These are phyloP conservation scores for Norana najaformis DNA, from an alignment of 2,888 invertebrate genomes.

Conservation along the genomic window DNA sequence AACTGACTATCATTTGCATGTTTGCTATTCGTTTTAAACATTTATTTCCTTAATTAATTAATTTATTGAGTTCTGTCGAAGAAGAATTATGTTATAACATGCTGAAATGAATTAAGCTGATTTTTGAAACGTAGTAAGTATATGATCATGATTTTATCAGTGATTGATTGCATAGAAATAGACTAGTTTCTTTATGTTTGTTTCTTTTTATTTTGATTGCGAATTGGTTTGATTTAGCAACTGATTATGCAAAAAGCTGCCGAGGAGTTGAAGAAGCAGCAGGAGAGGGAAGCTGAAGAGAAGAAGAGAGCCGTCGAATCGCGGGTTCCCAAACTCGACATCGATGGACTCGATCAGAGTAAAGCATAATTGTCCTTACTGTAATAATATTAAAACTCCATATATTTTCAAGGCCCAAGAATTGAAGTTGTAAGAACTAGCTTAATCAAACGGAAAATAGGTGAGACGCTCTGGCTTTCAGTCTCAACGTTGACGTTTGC, in stretches of 20 bases:
- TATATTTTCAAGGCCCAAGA: not conserved
- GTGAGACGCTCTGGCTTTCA: too few relatives aligned
- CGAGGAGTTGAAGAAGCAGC: conserved; percentile 93
- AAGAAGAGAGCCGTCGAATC: conserved; percentile 59
- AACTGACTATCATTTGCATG: too few relatives aligned
- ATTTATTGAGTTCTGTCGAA: too few relatives aligned
- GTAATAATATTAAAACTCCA: not conserved
- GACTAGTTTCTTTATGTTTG: not conserved
- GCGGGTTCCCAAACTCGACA: conserved; percentile 54
- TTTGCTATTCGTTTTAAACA: too few relatives aligned
- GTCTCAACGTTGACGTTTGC: too few relatives aligned
- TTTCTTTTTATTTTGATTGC: too few relatives aligned
- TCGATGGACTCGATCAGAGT: conserved; percentile 58
- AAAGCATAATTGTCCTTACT: not conserved
- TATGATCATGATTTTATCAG: not conserved
- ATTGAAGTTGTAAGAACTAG: not conserved
- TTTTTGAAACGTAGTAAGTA: too few relatives aligned
- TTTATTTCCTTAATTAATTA: too few relatives aligned
- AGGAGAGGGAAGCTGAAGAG: conserved; percentile 96
- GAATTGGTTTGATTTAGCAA: conserved; percentile 70
- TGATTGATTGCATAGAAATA: not conserved
- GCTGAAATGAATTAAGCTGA: too few relatives aligned
- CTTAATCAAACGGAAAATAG: too few relatives aligned
- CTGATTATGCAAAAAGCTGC: conserved; percentile 97
- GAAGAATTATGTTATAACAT: too few relatives aligned